Base-by-base conservation (phyloP, 2,113 vertebrate species). In the Pangasianodon hypophthalmus region DNA sequence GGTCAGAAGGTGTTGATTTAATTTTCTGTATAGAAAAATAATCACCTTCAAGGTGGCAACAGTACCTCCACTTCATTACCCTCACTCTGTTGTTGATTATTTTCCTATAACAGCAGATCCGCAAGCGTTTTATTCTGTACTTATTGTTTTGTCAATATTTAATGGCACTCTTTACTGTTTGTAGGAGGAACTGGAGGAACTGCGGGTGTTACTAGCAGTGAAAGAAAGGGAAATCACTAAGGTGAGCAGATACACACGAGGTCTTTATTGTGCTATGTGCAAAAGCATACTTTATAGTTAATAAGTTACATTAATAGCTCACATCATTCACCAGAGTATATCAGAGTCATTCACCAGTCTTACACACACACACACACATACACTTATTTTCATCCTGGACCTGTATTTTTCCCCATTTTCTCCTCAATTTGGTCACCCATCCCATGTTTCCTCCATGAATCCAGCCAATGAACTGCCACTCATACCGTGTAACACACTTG, bases 131-230 rank as follows among this genome's bases (percentile, higher is more conserved):
- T 56, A 52, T 18, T 52, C 48, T 10, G 18, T 82, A 32, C 16
- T 19, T 56, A 5, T 37, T 56, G 80, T 82, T 37, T 46, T 29
- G 24, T 14, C 5, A n/a, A 1, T 81, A 46, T n/a, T 58, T 44
- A 37, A 71, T 2, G 18, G 7, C 11, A 10, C 29, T 19, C 26
- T 81, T 10, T 26, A 32, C 75, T 85, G 26, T 91, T 91, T 85
- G 37, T 94, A 96, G 96, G 94, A 91, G 14, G 95, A 96, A 71
- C 93, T 95, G 44, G 93, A 96, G 79, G 94, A 96, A 91, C 92
- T 90, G 18, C 90, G 93, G 48, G 56, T 95, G 8, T 60, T 93
- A 54, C 50, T 96, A 91, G 93, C 92, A 21, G 71, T 95, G 84
- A 95, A 93, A 92, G 95, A 96, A 84, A 92, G 90, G 92, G 96